Conservation (phyloP, 2,888 invertebrate genomes). For the Plagiodera versicolora region DNA sequence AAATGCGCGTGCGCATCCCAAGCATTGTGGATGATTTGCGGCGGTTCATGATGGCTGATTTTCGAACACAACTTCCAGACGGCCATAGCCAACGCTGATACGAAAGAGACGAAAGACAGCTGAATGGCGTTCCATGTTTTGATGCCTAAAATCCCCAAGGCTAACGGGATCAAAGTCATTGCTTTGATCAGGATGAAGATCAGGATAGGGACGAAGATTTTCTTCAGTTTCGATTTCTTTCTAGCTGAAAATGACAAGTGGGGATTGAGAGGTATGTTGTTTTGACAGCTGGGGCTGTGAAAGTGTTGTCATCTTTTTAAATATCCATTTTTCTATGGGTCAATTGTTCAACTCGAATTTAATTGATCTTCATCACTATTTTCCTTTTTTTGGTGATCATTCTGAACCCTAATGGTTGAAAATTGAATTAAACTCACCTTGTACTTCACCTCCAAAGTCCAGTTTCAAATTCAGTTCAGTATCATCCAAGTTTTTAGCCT, state of each 20-base stretch:
- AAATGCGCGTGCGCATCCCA: constrained; percentile 31
- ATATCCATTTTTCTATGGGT: no score
- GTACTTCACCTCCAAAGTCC: constrained; percentile 57
- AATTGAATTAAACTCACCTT: constrained; percentile 35
- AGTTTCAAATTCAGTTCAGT: constrained; percentile 75
- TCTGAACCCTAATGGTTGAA: background rate
- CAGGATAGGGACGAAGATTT: constrained; percentile 80
- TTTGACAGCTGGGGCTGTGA: no score
- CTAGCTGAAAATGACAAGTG: constrained; percentile 28
- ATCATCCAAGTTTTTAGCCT: constrained; percentile 73
- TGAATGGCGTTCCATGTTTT: constrained; percentile 88
- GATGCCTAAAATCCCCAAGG: constrained; percentile 80
- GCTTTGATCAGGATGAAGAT: constrained; percentile 83
- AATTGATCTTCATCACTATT: no score
- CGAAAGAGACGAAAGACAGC: constrained; percentile 84
- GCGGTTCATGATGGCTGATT: constrained; percentile 53
- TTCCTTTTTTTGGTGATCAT: no score
- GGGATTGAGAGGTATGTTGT: background rate
- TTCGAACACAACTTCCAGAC: constrained; percentile 87
- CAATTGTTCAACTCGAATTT: no score
- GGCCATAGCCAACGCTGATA: constrained; percentile 79
- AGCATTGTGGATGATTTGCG: constrained; percentile 35
- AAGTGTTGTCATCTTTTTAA: no score
- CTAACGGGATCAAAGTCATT: constrained; percentile 81
- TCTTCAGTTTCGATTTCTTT: constrained; percentile 78